Percentiles rank a stretch among this genome's conserved stretches.
These are phyloP conservation scores for Brachionus koreanus DNA, from an alignment of 1,140 invertebrate genomes.

Conservation along the genomic window DNA sequence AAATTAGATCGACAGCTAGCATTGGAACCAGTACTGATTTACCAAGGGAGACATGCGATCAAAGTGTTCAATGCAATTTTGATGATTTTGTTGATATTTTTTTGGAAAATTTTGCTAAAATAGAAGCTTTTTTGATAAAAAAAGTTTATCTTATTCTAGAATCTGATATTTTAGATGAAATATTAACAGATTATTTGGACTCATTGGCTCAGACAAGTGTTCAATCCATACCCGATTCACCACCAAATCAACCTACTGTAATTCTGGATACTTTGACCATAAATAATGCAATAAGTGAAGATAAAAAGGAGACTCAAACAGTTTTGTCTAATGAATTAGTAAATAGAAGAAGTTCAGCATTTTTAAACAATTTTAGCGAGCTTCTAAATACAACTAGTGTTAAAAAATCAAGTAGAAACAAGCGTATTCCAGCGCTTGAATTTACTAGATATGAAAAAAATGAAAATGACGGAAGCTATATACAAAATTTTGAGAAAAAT, in stretches of 20 bases:
- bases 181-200: neutral
- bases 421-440: neutral
- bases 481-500: neutral
- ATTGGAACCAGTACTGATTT: neutral
- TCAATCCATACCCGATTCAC: conserved; percentile 18
- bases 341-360: neutral
- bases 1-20: neutral
- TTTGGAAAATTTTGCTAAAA: neutral
- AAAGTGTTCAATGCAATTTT: neutral
- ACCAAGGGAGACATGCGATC: neutral
- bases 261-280: neutral
- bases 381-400: neutral
- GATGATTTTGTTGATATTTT: neutral
- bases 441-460: neutral
- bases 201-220: neutral
- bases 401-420: neutral
- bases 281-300: neutral
- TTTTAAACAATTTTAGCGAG: neutral
- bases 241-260: neutral
- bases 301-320: neutral
- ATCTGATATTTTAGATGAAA: neutral
- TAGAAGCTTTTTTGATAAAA: neutral
- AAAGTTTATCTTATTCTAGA: neutral
- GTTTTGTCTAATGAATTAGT: neutral
- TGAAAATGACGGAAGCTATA: neutral